phyloP scores from a whole-genome alignment of 2,888 invertebrate species.

The Stratiomys singularior region DNA sequence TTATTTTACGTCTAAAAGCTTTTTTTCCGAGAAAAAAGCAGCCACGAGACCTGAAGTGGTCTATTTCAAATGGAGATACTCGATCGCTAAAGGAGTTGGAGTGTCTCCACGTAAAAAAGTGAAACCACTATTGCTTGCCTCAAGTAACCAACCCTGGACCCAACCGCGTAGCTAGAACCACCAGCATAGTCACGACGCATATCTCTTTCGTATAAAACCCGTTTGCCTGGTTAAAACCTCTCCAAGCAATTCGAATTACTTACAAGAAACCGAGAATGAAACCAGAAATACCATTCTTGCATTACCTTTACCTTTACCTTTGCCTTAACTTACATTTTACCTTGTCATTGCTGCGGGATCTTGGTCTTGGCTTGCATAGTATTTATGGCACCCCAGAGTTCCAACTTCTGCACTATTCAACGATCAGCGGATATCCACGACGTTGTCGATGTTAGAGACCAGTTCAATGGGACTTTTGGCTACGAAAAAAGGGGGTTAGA shows the following conservation, averaged over 20 bases:
- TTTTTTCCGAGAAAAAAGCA: no score
- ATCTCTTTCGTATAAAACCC: slow-evolving; percentile 38
- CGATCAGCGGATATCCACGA: background rate
- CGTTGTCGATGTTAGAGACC: background rate
- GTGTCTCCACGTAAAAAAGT: no score
- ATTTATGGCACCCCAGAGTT: background rate
- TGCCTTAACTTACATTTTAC: slow-evolving; percentile 21
- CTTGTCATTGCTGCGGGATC: slow-evolving; percentile 33
- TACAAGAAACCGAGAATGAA: slow-evolving; percentile 44
- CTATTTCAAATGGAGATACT: no score
- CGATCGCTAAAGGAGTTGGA: no score
- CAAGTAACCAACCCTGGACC: background rate
- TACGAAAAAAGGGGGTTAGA: slow-evolving; percentile 36
- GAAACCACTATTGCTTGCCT: background rate
- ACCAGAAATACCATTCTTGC: slow-evolving; percentile 25
- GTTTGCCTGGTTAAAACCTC: slow-evolving; percentile 35
- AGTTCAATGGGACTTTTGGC: slow-evolving; percentile 21
- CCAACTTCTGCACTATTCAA: slow-evolving; percentile 8
- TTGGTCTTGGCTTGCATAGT: background rate
- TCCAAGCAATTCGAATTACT: slow-evolving; percentile 20
- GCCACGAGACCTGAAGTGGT: no score
- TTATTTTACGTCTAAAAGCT: no score
- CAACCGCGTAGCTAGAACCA: background rate
- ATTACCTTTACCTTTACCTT: slow-evolving; percentile 11
- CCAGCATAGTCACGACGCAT: slow-evolving; percentile 18